A percentile compares a stretch with the other conserved stretches of the same genome.
Evolutionary conservation across 2,113 vertebrate genomes (phyloP).

Genomic region (Dunckerocampus dactyliophorus): DNA sequence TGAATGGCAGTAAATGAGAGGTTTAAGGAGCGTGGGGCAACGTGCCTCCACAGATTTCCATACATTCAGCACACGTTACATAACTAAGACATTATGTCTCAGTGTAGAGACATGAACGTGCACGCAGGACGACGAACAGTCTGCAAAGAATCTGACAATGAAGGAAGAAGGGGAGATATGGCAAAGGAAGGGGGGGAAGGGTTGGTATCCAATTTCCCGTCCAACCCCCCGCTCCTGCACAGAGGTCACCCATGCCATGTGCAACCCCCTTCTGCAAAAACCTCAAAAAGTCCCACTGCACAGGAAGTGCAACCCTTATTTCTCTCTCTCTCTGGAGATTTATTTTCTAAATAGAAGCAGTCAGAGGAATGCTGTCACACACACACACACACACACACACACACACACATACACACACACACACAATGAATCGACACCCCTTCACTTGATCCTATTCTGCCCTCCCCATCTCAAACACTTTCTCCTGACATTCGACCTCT

Average conservation of each 20-base stretch:
- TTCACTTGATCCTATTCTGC: constrained; percentile 32
- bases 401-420: neutral
- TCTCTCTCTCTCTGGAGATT: constrained; percentile 29
- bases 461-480: constrained; percentile 20
- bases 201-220: constrained; percentile 52
- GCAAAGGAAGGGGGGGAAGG: constrained; percentile 19
- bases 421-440: constrained; percentile 30
- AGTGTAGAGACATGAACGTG: constrained; percentile 14
- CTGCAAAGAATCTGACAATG: constrained; percentile 22
- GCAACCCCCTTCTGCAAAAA: constrained; percentile 6
- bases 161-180: constrained; percentile 15
- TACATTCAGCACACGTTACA: constrained; percentile 22
- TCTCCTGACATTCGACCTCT: constrained; percentile 22
- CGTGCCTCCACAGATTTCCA: neutral
- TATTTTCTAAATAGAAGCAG: constrained; percentile 22
- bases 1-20: neutral
- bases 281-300: constrained; percentile 36
- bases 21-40: neutral
- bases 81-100: constrained; percentile 45
- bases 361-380: constrained; percentile 23
- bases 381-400: neutral
- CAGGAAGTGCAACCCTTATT: constrained; percentile 54
- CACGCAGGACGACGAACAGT: constrained; percentile 1
- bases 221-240: neutral
- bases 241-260: constrained; percentile 36